Evolutionary conservation across 53 echinoderm and acorn worm genomes (phyloP), one percentile per base, ranked within the genome.

Genomic region (Echinometra lucunter): DNA sequence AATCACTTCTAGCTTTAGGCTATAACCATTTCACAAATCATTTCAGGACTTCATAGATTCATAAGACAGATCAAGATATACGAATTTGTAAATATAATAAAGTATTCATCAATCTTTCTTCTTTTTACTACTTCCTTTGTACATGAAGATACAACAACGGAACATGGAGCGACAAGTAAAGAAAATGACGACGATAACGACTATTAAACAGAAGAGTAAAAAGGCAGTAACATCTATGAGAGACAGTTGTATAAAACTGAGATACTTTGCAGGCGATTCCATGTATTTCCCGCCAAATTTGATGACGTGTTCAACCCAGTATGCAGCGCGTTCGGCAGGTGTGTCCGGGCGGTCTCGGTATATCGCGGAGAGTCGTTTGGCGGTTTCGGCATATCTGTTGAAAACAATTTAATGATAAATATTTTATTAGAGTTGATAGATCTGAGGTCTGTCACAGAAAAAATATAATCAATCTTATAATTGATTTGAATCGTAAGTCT

Each of bases 291-390:
- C 95, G 82, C 94, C 94, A 94, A 80, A 94, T 89, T 95, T 94
- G 34, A 90, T 94, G 89, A 95, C 95, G 47, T 95, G 95, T 58
- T 95, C 95, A 8, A 95, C 91, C 95, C 95, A 95, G 90, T 66
- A 94, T 44, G 95, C 94, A 60, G 95, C 95, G 4, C 74, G 89
- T 40, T 95, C 94, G 9, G 94, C 70, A 30, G 94, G 94, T 1
- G 94, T 90, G 66, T 94, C 58, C 16, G 95, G 95, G 10, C 95
- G 82, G n/a, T 94, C 89, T 21, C 95, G 94, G 66, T 94, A 95
- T 30, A 95, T 89, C 13, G 67, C 92, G 0, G 95, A 95, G 17
- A 93, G 58, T 27, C 93, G 78, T 37, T 93, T 93, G 16, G 93
- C 93, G 6, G 93, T 93, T 34, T 81, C 25, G 69, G 30, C 72